Conservation (phyloP, 2,113 vertebrate genomes). For the Sander vitreus region DNA sequence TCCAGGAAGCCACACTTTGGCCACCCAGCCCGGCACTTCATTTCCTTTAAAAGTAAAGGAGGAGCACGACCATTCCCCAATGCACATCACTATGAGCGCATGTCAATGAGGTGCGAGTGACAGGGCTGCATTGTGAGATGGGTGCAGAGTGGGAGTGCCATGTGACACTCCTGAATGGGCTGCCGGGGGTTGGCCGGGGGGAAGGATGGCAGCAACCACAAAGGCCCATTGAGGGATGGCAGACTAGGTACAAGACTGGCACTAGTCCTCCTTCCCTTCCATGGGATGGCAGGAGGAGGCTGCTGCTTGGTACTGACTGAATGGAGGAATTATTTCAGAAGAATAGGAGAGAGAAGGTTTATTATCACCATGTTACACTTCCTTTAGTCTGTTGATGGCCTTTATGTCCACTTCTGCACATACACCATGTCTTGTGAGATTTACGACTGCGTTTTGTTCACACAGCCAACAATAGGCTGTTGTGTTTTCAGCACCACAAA, state of each 20-base stretch:
- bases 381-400: conserved; percentile 54
- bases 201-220: conserved; percentile 79
- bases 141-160: conserved; percentile 76
- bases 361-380: conserved; percentile 76
- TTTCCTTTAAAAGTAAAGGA: conserved; percentile 72
- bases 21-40: conserved; percentile 72
- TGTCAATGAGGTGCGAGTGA: conserved; percentile 85
- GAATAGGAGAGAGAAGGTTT: conserved; percentile 76
- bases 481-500: conserved; percentile 9
- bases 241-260: conserved; percentile 80
- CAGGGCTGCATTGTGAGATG: conserved; percentile 83
- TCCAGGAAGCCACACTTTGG: conserved; percentile 82
- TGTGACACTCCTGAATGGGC: conserved; percentile 81
- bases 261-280: conserved; percentile 76
- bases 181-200: conserved; percentile 68
- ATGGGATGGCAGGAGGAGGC: conserved; percentile 74
- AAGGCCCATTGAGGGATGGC: conserved; percentile 79
- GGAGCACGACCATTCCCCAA: conserved; percentile 67
- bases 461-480: conserved; percentile 24
- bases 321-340: conserved; percentile 71
- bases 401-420: conserved; percentile 52
- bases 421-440: conserved; percentile 47
- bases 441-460: conserved; percentile 15
- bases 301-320: conserved; percentile 79
- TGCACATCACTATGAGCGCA: conserved; percentile 78